phyloP scores from a whole-genome alignment of 2,113 vertebrate genomes.

The Poecile atricapillus region DNA sequence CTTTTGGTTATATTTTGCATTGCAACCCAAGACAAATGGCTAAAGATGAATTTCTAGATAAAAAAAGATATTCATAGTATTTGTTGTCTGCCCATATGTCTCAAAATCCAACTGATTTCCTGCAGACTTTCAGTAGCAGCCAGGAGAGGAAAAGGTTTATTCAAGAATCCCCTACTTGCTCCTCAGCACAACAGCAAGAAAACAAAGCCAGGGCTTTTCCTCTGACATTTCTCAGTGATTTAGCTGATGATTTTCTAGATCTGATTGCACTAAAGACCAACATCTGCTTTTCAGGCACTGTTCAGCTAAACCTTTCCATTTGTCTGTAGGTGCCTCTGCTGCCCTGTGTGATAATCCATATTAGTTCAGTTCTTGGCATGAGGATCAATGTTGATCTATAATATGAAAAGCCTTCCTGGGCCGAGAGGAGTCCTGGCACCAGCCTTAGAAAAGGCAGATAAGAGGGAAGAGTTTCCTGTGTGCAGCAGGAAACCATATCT shows the following conservation, averaged over 20 bases:
- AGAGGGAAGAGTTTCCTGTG: background rate
- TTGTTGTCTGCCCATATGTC: background rate
- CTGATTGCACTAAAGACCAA: background rate
- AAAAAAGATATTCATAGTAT: background rate
- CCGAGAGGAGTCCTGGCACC: background rate
- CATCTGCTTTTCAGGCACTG: background rate
- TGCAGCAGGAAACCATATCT: background rate
- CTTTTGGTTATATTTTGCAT: too few relatives aligned
- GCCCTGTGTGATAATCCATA: background rate
- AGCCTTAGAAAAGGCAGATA: background rate
- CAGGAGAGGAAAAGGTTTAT: background rate
- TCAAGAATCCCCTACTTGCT: background rate
- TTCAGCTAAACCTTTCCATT: background rate
- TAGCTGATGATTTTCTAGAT: background rate
- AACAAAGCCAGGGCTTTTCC: background rate
- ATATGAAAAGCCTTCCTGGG: background rate
- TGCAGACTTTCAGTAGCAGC: background rate
- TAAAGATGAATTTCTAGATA: background rate
- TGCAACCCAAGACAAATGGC: background rate
- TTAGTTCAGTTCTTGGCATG: background rate
- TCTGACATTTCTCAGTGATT: background rate
- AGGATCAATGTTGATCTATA: background rate
- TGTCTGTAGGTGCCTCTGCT: background rate
- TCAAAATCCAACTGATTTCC: background rate
- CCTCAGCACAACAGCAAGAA: background rate